Evolutionary conservation across 1,140 invertebrate species (phyloP).

Genomic region (Eciton burchellii): DNA sequence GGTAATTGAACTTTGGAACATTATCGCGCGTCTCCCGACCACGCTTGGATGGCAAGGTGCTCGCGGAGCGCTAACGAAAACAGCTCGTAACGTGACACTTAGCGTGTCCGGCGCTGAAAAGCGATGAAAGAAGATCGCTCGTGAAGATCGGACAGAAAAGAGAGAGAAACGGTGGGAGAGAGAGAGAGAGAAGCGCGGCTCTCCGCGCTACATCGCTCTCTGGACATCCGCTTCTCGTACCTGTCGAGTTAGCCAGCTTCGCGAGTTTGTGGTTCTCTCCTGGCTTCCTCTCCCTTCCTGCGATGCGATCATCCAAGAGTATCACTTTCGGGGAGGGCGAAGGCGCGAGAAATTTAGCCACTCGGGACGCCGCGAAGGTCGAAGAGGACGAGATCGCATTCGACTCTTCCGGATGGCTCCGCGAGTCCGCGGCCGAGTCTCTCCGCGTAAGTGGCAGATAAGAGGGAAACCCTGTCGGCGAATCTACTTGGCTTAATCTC

Average conservation of each 20-base stretch:
- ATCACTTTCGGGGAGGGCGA: conserved; percentile 23
- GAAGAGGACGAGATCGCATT: conserved; percentile 58
- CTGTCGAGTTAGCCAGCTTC: not conserved
- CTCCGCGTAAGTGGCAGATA: conserved; percentile 55
- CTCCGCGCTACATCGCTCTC: not conserved
- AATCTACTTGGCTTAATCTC: conserved; percentile 58
- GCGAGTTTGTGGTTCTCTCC: not conserved
- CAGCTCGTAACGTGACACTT: not conserved
- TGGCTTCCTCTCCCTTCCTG: too few species aligned
- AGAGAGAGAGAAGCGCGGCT: not conserved
- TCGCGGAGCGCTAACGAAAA: conserved; percentile 45
- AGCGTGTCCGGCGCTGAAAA: conserved; percentile 14
- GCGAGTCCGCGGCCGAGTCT: conserved; percentile 32
- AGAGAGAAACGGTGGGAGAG: not conserved
- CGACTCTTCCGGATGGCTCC: conserved; percentile 51
- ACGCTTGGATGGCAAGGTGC: conserved; percentile 36
- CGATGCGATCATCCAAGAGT: not conserved
- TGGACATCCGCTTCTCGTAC: not conserved
- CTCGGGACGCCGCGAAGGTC: conserved; percentile 17
- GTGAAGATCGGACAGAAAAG: not conserved
- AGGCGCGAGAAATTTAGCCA: conserved; percentile 49
- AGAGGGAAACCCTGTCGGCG: conserved; percentile 53
- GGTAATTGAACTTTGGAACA: conserved; percentile 60
- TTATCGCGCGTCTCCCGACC: conserved; percentile 20
- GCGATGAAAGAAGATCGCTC: not conserved